These are phyloP conservation scores for Pleuronectes platessa DNA, from an alignment of 2,113 vertebrate species.

Conservation along the genomic window DNA sequence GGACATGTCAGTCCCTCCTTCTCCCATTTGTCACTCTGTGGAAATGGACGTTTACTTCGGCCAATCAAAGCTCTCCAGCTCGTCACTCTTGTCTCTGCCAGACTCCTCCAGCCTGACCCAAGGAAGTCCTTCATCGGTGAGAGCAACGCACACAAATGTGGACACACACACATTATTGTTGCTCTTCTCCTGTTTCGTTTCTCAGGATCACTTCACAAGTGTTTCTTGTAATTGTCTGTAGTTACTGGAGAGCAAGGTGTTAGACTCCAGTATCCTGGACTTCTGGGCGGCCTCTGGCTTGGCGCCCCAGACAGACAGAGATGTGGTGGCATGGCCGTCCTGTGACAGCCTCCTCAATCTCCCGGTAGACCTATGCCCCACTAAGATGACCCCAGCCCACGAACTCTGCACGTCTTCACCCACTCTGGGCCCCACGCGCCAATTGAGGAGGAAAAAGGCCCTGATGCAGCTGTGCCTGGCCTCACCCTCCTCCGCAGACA, in stretches of 20 bases:
- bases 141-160: constrained; percentile 25
- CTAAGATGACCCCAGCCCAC: constrained; percentile 4
- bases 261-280: constrained; percentile 73
- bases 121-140: constrained; percentile 79
- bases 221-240: constrained; percentile 20
- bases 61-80: constrained; percentile 64
- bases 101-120: constrained; percentile 64
- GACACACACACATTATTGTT: background rate
- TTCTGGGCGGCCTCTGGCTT: constrained; percentile 75
- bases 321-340: constrained; percentile 66
- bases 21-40: constrained; percentile 76
- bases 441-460: constrained; percentile 80
- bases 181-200: background rate
- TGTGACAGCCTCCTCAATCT: constrained; percentile 77
- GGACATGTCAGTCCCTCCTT: constrained; percentile 73
- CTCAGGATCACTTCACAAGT: background rate
- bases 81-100: constrained; percentile 79
- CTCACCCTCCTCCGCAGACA: background rate
- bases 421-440: constrained; percentile 32
- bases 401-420: constrained; percentile 20
- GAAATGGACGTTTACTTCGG: constrained; percentile 82
- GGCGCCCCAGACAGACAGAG: constrained; percentile 42
- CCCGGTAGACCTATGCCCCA: constrained; percentile 18
- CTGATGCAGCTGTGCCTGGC: constrained; percentile 68
- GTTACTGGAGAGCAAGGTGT: constrained; percentile 70